phyloP scores from a whole-genome alignment of 2,888 invertebrate genomes.

The Drosophila villosipedis region DNA sequence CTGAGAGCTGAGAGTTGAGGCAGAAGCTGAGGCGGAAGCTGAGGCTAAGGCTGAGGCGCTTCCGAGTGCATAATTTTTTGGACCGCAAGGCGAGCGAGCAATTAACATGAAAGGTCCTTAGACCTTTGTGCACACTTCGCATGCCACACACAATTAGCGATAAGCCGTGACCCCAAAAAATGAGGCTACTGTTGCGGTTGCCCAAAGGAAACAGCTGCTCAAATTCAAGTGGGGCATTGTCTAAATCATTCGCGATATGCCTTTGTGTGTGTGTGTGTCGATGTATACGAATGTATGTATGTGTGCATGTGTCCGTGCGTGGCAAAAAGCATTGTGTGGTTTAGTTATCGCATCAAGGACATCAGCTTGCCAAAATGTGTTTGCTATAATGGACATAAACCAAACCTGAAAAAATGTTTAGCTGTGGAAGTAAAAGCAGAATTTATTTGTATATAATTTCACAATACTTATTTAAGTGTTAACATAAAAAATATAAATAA shows the following conservation, averaged over 20 bases:
- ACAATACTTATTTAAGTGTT: not conserved
- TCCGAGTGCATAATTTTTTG: slow-evolving; percentile 56
- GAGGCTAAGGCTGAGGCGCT: slow-evolving; percentile 2
- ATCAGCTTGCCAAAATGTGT: not conserved
- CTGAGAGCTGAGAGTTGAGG: slow-evolving; percentile 16
- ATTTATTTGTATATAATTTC: not conserved
- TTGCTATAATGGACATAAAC: not conserved
- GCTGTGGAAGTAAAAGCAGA: not conserved
- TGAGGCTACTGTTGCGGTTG: slow-evolving; percentile 22
- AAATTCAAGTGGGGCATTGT: slow-evolving; percentile 23
- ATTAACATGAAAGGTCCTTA: slow-evolving; percentile 70
- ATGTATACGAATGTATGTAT: not conserved
- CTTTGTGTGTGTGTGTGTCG: not conserved
- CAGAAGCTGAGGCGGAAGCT: slow-evolving; percentile 12
- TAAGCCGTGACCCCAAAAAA: slow-evolving; percentile 59
- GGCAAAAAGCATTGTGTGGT: slow-evolving; percentile 1
- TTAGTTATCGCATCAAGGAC: slow-evolving; percentile 20
- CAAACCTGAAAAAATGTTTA: not conserved
- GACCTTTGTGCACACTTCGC: slow-evolving; percentile 53
- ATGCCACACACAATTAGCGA: slow-evolving; percentile 64
- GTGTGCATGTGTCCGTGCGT: not conserved
- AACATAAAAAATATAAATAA: not conserved
- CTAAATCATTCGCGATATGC: slow-evolving; percentile 5
- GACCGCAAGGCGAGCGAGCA: slow-evolving; percentile 50
- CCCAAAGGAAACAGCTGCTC: slow-evolving; percentile 52